phyloP scores from a whole-genome alignment of 2,888 invertebrate genomes.

The Limnephilus marmoratus region DNA sequence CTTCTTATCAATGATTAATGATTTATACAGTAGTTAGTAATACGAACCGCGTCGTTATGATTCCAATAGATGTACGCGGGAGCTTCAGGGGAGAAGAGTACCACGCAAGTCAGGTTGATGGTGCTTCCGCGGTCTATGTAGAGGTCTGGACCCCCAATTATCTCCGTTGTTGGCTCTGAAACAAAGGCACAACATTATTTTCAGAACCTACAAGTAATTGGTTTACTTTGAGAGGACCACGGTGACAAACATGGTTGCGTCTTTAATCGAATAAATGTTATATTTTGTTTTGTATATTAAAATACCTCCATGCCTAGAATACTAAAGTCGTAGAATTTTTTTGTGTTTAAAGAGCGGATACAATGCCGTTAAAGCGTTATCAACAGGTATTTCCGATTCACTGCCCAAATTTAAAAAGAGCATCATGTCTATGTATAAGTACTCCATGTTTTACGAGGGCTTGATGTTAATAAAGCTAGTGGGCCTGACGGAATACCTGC shows the following conservation, averaged over 20 bases:
- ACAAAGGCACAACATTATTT: constrained; percentile 69
- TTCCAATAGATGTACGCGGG: constrained; percentile 97
- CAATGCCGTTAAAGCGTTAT: no score
- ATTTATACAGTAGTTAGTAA: neutral
- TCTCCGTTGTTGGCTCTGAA: constrained; percentile 94
- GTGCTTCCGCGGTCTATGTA: constrained; percentile 96
- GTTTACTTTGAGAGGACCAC: neutral
- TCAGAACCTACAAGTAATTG: neutral
- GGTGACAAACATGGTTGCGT: neutral
- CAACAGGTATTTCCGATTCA: no score
- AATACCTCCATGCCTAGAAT: no score
- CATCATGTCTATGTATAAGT: no score
- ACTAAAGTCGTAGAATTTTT: no score
- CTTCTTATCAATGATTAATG: no score
- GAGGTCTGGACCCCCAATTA: constrained; percentile 93
- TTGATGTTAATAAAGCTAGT: no score
- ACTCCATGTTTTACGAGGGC: no score
- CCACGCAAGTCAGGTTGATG: constrained; percentile 95
- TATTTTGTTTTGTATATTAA: neutral
- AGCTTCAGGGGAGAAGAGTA: constrained; percentile 93
- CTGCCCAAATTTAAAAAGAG: no score
- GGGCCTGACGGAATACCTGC: no score
- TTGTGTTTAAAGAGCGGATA: no score
- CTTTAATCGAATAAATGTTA: neutral
- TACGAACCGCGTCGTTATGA: constrained; percentile 91